phyloP scores from a whole-genome alignment of 2,888 invertebrate species.

The Junonia oenone region DNA sequence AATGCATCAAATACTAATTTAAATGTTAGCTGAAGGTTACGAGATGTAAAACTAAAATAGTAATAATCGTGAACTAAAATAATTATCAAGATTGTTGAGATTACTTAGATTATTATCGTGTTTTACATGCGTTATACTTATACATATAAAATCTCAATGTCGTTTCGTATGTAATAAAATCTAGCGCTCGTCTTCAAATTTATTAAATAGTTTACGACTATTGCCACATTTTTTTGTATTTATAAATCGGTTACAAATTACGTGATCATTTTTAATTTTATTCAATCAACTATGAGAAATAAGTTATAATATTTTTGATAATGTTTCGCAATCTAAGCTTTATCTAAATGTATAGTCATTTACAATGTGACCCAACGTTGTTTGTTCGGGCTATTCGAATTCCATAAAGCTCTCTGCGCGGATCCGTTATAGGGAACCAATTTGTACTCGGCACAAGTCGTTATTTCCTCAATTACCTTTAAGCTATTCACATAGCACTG shows the following conservation, averaged over 20 bases:
- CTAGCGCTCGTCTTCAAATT: not conserved
- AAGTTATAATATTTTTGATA: not conserved
- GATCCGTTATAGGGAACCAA: conserved; percentile 60
- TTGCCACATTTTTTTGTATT: not conserved
- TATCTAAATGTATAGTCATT: not conserved
- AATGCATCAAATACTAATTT: conserved; percentile 4
- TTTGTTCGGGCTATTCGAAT: conserved; percentile 18
- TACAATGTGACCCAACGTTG: conserved; percentile 7
- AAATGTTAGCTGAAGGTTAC: conserved; percentile 11
- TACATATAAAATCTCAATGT: not conserved
- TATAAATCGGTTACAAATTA: not conserved
- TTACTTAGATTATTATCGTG: conserved; percentile 1
- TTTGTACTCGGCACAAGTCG: conserved; percentile 54
- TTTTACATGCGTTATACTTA: not conserved
- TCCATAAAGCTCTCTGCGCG: conserved; percentile 27
- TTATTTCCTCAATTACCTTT: conserved; percentile 56
- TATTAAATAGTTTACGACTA: not conserved
- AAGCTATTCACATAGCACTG: conserved; percentile 52
- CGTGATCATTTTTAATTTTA: not conserved
- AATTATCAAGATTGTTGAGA: conserved; percentile 8
- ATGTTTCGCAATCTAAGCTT: not conserved
- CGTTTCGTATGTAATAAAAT: not conserved
- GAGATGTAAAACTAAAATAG: too few relatives aligned
- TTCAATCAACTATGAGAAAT: too few relatives aligned
- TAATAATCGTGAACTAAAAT: not conserved